Evolutionary conservation across 2,888 invertebrate genomes (phyloP).

Genomic region (Leuctra nigra): DNA sequence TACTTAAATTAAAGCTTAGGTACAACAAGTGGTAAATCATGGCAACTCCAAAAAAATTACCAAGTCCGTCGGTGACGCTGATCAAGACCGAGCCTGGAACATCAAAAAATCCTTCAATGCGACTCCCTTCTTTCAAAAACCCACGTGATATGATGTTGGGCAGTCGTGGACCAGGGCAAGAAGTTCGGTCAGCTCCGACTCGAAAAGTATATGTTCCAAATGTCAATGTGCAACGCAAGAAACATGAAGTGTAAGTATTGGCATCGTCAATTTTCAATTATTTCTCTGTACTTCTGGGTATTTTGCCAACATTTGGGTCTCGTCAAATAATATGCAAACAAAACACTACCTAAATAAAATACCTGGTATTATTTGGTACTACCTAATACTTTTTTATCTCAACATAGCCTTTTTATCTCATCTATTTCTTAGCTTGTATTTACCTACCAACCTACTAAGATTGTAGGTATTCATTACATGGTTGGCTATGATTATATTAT

Average conservation of each 20-base stretch:
- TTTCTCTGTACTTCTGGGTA: too few species aligned
- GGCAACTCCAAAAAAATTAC: conserved; percentile 12
- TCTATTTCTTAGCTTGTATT: neutral
- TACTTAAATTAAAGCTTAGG: too few species aligned
- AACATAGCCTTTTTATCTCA: too few species aligned
- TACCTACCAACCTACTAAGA: neutral
- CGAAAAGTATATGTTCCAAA: conserved; percentile 39
- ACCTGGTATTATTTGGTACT: too few species aligned
- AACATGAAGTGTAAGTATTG: conserved; percentile 37
- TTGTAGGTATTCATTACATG: neutral
- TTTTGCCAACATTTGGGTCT: too few species aligned
- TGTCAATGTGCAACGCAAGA: conserved; percentile 39
- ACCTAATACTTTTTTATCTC: too few species aligned
- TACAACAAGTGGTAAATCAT: too few species aligned
- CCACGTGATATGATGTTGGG: conserved; percentile 40
- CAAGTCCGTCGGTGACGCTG: conserved; percentile 25
- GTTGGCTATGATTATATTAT: neutral
- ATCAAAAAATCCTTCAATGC: conserved; percentile 29
- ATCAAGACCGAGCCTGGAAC: conserved; percentile 37
- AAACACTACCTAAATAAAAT: too few species aligned
- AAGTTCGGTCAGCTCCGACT: conserved; percentile 14
- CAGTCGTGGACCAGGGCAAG: conserved; percentile 27
- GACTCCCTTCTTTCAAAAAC: conserved; percentile 37
- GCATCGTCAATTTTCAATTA: too few species aligned
- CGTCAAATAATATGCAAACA: too few species aligned